Evolutionary conservation across 2,797 vertebrate species (phyloP).

Genomic region (Poliocrania exsul): DNA sequence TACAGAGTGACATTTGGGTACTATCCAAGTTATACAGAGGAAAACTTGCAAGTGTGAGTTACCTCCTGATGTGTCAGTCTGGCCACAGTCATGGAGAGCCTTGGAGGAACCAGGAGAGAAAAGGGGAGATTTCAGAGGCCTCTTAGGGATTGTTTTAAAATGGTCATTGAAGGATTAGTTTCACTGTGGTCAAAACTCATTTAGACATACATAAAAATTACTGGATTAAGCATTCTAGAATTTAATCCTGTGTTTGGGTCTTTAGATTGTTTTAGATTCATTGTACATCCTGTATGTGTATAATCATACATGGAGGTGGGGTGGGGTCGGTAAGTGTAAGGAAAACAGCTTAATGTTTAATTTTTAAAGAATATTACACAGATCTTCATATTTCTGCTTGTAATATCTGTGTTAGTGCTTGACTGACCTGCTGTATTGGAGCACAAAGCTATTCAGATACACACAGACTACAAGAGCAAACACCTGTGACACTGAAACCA

Average conservation of each 20-base stretch:
- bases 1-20: not conserved
- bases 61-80: not conserved
- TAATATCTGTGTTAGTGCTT: not conserved
- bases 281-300: accelerated
- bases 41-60: not conserved
- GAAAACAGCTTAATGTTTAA: not conserved
- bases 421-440: not conserved
- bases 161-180: not conserved
- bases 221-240: not conserved
- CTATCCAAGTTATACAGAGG: not conserved
- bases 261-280: not conserved
- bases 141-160: not conserved
- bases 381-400: not conserved
- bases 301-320: not conserved
- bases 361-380: not conserved
- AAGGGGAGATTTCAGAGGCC: not conserved
- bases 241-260: not conserved
- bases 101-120: not conserved
- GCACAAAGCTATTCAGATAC: not conserved
- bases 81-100: not conserved
- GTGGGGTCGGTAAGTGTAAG: not conserved
- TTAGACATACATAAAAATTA: not conserved
- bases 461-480: not conserved
- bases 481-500: not conserved
- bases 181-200: not conserved